Conservation (phyloP, 2,113 vertebrate genomes). For the Nothobranchius furzeri region DNA sequence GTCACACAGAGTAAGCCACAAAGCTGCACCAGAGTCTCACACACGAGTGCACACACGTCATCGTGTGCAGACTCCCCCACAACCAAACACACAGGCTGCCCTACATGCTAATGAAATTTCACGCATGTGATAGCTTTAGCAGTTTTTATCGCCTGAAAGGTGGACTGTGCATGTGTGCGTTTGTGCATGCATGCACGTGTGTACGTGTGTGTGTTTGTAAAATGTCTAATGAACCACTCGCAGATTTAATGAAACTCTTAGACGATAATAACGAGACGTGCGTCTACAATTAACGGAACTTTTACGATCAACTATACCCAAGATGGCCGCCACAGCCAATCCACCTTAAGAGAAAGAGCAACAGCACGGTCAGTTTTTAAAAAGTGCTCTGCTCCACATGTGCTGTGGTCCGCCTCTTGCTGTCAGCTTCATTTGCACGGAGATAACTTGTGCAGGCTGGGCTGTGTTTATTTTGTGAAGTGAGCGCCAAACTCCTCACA, state of each 20-base stretch:
- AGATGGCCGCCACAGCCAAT: no score
- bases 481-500: slow-evolving; percentile 76
- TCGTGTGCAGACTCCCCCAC: slow-evolving; percentile 6
- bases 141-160: background rate
- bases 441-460: slow-evolving; percentile 37
- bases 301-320: no score
- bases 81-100: slow-evolving; percentile 13
- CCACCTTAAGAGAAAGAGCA: no score
- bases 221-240: no score
- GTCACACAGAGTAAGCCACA: slow-evolving; percentile 64
- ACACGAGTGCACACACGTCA: slow-evolving; percentile 9
- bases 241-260: no score
- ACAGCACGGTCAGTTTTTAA: background rate
- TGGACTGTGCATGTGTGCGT: no score
- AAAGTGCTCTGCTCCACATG: background rate
- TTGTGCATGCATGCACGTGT: no score
- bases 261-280: no score
- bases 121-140: background rate
- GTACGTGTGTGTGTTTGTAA: no score
- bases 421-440: slow-evolving; percentile 52
- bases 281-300: no score
- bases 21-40: slow-evolving; percentile 34
- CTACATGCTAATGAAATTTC: slow-evolving; percentile 17
- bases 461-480: slow-evolving; percentile 46
- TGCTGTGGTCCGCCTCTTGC: slow-evolving; percentile 10